Percentiles rank a stretch among this genome's conserved stretches.
phyloP scores from a whole-genome alignment of 1,140 invertebrate genomes.

The Paracyclopina nana region DNA sequence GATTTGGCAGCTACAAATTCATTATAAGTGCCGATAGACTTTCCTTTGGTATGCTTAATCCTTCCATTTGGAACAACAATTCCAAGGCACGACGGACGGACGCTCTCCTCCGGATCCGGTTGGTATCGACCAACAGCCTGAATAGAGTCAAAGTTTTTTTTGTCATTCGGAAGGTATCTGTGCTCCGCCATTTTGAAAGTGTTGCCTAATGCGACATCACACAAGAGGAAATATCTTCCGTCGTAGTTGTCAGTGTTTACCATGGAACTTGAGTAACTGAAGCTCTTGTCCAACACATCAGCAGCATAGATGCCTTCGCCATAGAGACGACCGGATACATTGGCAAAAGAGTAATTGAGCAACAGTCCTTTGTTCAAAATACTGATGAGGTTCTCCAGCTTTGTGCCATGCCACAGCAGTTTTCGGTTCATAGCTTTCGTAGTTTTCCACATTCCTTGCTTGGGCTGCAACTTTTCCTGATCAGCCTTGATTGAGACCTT shows the following conservation, averaged over 20 bases:
- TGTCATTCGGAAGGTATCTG: background rate
- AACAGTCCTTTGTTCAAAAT: constrained; percentile 27
- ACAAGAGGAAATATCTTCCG: background rate
- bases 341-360: constrained; percentile 25
- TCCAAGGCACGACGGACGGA: background rate
- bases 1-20: background rate
- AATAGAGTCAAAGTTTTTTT: background rate
- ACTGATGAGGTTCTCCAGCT: constrained; percentile 26
- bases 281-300: constrained; percentile 12
- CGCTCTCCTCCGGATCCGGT: background rate
- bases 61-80: background rate
- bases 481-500: constrained; percentile 23
- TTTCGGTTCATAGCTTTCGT: constrained; percentile 22
- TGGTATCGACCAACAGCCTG: background rate
- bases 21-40: background rate
- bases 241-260: background rate
- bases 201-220: background rate
- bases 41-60: background rate
- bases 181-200: background rate
- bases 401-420: constrained; percentile 31
- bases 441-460: constrained; percentile 15
- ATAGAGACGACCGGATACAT: constrained; percentile 25
- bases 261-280: background rate
- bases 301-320: constrained; percentile 21
- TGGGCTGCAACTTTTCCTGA: constrained; percentile 16